These are phyloP conservation scores for Mesitornis unicolor DNA, from an alignment of 2,113 vertebrate species.

Conservation along the genomic window DNA sequence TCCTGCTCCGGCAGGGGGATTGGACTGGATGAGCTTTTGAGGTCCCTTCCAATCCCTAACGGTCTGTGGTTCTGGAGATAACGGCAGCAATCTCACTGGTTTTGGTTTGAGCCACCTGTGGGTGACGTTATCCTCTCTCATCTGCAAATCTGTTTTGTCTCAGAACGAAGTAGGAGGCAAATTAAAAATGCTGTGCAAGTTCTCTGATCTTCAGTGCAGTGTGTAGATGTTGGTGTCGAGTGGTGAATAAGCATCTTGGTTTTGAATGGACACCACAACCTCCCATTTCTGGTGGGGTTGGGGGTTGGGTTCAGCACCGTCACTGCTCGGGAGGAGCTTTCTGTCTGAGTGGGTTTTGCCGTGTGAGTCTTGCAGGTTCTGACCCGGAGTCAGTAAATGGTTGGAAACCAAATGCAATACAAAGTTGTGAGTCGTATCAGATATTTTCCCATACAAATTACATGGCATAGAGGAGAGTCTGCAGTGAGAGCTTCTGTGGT, in stretches of 20 bases:
- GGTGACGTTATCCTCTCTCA: not conserved
- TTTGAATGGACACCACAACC: not conserved
- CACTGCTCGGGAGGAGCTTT: not conserved
- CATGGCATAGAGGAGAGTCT: not conserved
- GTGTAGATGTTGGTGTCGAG: not conserved
- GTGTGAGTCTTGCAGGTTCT: not conserved
- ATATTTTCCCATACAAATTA: not conserved
- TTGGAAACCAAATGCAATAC: not conserved
- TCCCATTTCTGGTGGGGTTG: not conserved
- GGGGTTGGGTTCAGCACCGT: not conserved
- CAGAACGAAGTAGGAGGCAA: not conserved
- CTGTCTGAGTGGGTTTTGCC: not conserved
- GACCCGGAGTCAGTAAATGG: not conserved
- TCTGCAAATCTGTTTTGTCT: not conserved
- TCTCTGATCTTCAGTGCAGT: not conserved
- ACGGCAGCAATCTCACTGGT: not conserved
- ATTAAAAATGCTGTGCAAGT: not conserved
- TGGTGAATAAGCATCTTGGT: not conserved
- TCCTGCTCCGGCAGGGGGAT: too few species aligned
- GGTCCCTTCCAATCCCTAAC: too few species aligned
- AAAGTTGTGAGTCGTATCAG: not conserved
- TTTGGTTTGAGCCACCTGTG: not conserved
- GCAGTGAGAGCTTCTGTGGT: not conserved
- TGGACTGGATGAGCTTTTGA: too few species aligned
- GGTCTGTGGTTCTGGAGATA: too few species aligned